Evolutionary conservation across 1,140 invertebrate genomes (phyloP).

Genomic region (Drosophila ananassae): DNA sequence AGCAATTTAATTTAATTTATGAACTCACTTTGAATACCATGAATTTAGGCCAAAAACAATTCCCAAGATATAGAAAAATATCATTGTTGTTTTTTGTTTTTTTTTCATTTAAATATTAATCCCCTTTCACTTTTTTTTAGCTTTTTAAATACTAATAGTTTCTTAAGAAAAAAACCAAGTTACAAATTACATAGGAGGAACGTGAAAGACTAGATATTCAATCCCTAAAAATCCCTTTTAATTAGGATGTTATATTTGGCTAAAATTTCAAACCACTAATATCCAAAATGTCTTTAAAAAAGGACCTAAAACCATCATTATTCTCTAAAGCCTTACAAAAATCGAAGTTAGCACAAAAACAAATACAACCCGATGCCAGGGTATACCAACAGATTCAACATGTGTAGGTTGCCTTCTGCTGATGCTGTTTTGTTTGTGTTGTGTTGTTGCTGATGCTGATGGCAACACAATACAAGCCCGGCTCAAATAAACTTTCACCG

Average conservation of each 20-base stretch:
- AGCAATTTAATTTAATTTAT: not conserved
- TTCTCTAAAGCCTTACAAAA: not conserved
- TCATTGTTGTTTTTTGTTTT: not conserved
- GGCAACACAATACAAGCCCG: slow-evolving; percentile 66
- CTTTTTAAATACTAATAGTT: no score
- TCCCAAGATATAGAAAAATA: not conserved
- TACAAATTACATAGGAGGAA: no score
- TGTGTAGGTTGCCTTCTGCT: slow-evolving; percentile 53
- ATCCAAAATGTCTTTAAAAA: no score
- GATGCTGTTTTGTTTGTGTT: slow-evolving; percentile 9
- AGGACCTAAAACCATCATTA: not conserved
- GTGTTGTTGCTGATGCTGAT: slow-evolving; percentile 39
- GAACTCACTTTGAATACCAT: not conserved
- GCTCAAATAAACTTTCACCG: slow-evolving; percentile 78
- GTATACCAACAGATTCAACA: slow-evolving; percentile 28
- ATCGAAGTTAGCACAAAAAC: not conserved
- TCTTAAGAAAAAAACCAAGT: no score
- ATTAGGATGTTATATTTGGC: no score
- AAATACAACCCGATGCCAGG: slow-evolving; percentile 1
- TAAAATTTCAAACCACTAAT: no score
- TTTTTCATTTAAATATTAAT: not conserved
- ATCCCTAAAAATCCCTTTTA: no score
- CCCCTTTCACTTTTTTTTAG: not conserved
- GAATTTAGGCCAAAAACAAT: not conserved
- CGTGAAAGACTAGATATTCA: no score